phyloP scores from a whole-genome alignment of 64 coral and sea anemone species.

The Platygyra sinensis region DNA sequence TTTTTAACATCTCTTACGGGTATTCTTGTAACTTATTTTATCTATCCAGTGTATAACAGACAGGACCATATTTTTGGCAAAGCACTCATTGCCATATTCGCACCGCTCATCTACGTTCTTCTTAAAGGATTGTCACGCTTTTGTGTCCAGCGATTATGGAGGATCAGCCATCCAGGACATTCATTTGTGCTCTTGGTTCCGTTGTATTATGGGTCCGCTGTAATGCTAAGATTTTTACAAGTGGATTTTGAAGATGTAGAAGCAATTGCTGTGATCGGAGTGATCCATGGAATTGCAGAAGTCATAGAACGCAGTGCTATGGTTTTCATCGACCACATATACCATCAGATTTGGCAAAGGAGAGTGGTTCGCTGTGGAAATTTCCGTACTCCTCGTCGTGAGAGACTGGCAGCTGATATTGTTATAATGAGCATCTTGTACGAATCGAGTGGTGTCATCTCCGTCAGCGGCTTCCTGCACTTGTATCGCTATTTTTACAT shows the following conservation, averaged over 20 bases:
- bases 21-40: neutral
- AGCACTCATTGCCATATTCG: neutral
- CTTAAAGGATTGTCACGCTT: neutral
- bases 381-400: neutral
- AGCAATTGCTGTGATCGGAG: neutral
- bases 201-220: neutral
- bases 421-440: neutral
- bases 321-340: neutral
- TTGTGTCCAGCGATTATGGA: neutral
- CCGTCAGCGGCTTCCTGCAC: neutral
- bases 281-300: neutral
- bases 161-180: neutral
- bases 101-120: neutral
- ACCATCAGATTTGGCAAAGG: neutral
- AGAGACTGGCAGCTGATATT: neutral
- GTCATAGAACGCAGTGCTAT: neutral
- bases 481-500: neutral
- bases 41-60: too few relatives aligned
- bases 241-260: neutral
- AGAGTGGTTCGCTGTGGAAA: neutral
- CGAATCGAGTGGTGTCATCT: neutral
- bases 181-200: neutral
- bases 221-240: neutral
- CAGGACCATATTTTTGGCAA: neutral
- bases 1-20: neutral